These are phyloP conservation scores for Allolobophora icterica DNA, from an alignment of 2,888 invertebrate species.

Conservation along the genomic window DNA sequence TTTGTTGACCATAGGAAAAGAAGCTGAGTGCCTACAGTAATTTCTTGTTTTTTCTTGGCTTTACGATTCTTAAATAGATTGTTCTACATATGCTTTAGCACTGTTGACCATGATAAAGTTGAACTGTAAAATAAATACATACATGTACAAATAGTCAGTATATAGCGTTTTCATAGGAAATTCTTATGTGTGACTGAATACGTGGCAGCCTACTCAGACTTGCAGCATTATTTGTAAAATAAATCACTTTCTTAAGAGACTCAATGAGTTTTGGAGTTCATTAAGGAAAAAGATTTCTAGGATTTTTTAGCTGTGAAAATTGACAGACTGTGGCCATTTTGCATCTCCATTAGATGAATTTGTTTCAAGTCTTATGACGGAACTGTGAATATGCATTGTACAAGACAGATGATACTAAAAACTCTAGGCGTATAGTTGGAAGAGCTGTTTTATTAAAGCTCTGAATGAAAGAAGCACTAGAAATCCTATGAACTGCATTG, in stretches of 20 bases:
- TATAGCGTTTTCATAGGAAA: not conserved
- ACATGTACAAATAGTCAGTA: not conserved
- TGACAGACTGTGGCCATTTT: no score
- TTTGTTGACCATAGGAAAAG: not conserved
- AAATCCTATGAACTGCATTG: no score
- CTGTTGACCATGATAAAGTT: not conserved
- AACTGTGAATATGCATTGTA: no score
- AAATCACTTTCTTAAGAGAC: not conserved
- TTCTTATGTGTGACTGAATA: not conserved
- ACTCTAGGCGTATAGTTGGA: no score
- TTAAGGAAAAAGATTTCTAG: no score
- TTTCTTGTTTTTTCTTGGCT: not conserved
- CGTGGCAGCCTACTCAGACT: not conserved
- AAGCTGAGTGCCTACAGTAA: not conserved
- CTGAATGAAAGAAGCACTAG: no score
- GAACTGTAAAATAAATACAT: not conserved
- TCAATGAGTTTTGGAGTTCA: not conserved
- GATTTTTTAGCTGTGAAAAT: no score
- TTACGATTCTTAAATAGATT: not conserved
- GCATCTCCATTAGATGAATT: no score
- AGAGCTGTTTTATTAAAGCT: no score
- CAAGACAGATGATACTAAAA: no score
- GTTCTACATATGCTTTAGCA: not conserved
- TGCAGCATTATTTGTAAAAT: constrained; percentile 3
- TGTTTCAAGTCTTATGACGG: no score